Evolutionary conservation across 2,888 invertebrate species (phyloP).

Genomic region (Ophonus ardosiacus): DNA sequence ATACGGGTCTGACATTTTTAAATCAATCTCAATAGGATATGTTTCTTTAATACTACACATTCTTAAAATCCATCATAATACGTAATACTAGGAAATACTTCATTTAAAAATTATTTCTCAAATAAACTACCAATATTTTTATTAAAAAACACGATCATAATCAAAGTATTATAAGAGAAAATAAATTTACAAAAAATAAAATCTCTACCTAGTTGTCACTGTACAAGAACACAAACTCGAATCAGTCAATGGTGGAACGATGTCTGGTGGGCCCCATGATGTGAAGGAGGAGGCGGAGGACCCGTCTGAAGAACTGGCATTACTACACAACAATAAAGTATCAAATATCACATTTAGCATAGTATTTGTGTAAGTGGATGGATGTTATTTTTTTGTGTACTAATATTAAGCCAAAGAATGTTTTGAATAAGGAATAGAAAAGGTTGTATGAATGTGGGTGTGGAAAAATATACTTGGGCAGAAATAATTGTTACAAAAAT

Average conservation of each 20-base stretch:
- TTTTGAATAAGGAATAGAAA: no score
- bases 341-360: no score
- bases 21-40: slow-evolving; percentile 13
- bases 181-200: slow-evolving; percentile 54
- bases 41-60: slow-evolving; percentile 25
- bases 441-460: no score
- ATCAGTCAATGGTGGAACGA: slow-evolving; percentile 64
- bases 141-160: slow-evolving; percentile 38
- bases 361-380: no score
- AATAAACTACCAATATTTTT: slow-evolving; percentile 38
- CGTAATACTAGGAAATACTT: slow-evolving; percentile 14
- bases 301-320: slow-evolving; percentile 59
- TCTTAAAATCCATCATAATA: slow-evolving; percentile 32
- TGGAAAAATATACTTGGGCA: no score
- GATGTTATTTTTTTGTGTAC: no score
- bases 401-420: no score
- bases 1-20: no score
- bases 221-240: slow-evolving; percentile 51
- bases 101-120: slow-evolving; percentile 32
- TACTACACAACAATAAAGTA: slow-evolving; percentile 6
- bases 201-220: slow-evolving; percentile 28
- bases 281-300: slow-evolving; percentile 65
- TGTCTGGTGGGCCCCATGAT: slow-evolving; percentile 65
- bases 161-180: slow-evolving; percentile 28
- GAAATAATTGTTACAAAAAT: no score